Conservation (phyloP, 2,797 vertebrate species). For the Phoxinus dragarum region DNA sequence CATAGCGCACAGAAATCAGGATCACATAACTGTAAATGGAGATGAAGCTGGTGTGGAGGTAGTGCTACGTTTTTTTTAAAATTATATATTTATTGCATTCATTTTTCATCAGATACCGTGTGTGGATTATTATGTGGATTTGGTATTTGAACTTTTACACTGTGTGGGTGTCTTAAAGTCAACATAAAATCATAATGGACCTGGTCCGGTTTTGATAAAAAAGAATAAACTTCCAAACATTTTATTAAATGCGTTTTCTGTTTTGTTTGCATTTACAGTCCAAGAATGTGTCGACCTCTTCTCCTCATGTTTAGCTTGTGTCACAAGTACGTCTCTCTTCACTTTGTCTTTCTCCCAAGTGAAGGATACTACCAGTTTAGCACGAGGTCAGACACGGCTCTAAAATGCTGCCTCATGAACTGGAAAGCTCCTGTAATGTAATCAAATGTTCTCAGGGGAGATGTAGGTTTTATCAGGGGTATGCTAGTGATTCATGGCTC, state of each 20-base stretch:
- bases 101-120: background rate
- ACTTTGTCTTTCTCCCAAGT: background rate
- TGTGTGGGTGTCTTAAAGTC: background rate
- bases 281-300: background rate
- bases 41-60: background rate
- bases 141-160: background rate
- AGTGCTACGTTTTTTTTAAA: background rate
- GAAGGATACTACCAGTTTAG: constrained; percentile 13
- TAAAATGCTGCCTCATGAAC: constrained; percentile 24
- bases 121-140: background rate
- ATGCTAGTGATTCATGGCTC: constrained; percentile 24
- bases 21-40: background rate
- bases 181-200: background rate
- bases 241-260: background rate
- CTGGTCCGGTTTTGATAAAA: background rate
- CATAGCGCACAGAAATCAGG: no score
- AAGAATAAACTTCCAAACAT: background rate
- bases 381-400: constrained; percentile 3
- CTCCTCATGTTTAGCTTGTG: background rate
- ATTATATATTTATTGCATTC: background rate
- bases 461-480: constrained; percentile 19
- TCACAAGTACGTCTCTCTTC: constrained; percentile 7
- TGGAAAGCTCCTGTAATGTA: constrained; percentile 22
- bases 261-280: background rate
- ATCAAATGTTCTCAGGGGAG: constrained; percentile 6